Evolutionary conservation across 2,797 vertebrate species (phyloP).

Genomic region (Poeciliopsis paucimaculata): DNA sequence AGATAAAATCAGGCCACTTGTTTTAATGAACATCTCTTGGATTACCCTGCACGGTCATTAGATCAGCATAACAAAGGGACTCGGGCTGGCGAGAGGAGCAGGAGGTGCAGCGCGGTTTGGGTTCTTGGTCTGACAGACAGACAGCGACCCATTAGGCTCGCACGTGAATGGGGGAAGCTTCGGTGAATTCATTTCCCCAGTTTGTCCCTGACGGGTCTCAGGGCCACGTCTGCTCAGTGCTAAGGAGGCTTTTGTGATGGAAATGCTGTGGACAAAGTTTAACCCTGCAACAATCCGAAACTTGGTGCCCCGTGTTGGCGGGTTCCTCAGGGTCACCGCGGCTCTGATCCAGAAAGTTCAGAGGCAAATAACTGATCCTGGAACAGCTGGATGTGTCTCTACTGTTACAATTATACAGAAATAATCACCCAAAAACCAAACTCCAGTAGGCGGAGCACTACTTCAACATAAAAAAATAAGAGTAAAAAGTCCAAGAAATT

Average conservation of each 20-base stretch:
- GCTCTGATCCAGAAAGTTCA: slow-evolving; percentile 42
- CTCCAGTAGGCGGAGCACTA: no score
- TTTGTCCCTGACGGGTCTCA: slow-evolving; percentile 70
- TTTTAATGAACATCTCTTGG: slow-evolving; percentile 65
- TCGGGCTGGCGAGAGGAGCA: slow-evolving; percentile 51
- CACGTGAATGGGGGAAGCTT: slow-evolving; percentile 69
- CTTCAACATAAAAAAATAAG: no score
- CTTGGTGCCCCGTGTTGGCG: slow-evolving; percentile 60
- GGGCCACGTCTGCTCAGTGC: slow-evolving; percentile 74
- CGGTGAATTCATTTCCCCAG: slow-evolving; percentile 73
- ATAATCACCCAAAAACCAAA: background rate
- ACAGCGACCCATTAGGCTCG: slow-evolving; percentile 69
- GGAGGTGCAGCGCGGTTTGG: slow-evolving; percentile 48
- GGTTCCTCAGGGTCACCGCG: slow-evolving; percentile 1
- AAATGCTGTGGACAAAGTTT: slow-evolving; percentile 78
- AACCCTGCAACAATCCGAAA: slow-evolving; percentile 72
- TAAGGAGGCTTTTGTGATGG: slow-evolving; percentile 79
- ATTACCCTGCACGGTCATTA: slow-evolving; percentile 73
- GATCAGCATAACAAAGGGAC: slow-evolving; percentile 80
- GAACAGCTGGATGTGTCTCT: slow-evolving; percentile 38
- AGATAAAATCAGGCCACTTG: slow-evolving; percentile 41
- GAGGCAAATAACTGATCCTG: slow-evolving; percentile 31
- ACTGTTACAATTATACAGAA: slow-evolving; percentile 33
- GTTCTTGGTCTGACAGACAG: slow-evolving; percentile 60
- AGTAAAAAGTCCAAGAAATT: no score